Evolutionary conservation across 2,888 invertebrate species (phyloP).

Genomic region (Heteropelma amictum): DNA sequence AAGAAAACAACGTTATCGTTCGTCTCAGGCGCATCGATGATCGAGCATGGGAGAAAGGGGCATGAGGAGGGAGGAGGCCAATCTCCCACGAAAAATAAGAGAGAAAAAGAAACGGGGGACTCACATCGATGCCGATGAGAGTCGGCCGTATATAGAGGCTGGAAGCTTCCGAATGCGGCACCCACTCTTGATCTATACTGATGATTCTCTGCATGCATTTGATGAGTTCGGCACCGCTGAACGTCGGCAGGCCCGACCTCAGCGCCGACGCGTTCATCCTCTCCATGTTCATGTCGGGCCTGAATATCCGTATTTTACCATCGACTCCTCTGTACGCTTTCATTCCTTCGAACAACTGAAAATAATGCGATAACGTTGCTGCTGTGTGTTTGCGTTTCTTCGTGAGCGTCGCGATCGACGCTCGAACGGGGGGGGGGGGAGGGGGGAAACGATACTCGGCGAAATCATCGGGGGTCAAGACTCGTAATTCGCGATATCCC

Average conservation of each 20-base stretch:
- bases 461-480: conserved; percentile 19
- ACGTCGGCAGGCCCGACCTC: conserved; percentile 92
- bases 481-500: conserved; percentile 13
- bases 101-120: no score
- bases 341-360: conserved; percentile 97
- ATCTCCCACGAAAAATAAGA: no score
- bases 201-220: conserved; percentile 91
- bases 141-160: conserved; percentile 98
- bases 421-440: no score
- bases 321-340: conserved; percentile 97
- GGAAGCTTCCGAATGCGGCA: conserved; percentile 93
- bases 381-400: neutral
- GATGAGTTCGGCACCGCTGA: conserved; percentile 91
- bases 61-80: no score
- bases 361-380: neutral
- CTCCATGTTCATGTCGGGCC: conserved; percentile 96
- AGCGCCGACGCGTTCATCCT: conserved; percentile 93
- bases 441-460: neutral
- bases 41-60: no score
- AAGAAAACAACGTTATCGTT: no score
- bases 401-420: neutral
- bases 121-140: conserved; percentile 97
- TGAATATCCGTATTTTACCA: conserved; percentile 94
- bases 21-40: no score
- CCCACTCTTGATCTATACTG: conserved; percentile 97